Conservation (phyloP, 2,113 vertebrate genomes). For the Nestor notabilis region DNA sequence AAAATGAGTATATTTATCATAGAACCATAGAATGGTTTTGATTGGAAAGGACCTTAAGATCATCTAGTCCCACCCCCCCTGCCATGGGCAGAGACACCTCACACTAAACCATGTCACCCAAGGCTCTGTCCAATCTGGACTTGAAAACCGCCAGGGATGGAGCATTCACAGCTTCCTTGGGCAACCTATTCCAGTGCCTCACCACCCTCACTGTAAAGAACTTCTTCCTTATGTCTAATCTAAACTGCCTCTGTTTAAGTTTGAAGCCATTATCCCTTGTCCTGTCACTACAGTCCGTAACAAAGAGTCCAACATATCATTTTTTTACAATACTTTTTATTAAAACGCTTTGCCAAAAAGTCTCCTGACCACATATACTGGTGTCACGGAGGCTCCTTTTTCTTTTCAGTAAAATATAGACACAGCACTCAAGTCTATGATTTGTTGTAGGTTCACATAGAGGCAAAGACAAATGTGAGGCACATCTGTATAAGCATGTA, state of each 20-base stretch:
- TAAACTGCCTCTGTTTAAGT: background rate
- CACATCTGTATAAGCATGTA: rapidly evolving
- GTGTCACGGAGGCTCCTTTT: background rate
- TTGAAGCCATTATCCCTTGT: background rate
- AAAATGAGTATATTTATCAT: background rate
- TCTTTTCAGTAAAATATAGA: background rate
- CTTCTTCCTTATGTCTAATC: background rate
- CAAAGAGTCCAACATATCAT: background rate
- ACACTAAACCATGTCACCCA: background rate
- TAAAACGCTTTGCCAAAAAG: background rate
- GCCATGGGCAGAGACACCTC: background rate
- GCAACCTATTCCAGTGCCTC: background rate
- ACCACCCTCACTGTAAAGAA: background rate
- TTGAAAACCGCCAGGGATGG: background rate
- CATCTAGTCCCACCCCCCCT: background rate
- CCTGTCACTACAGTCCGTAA: rapidly evolving
- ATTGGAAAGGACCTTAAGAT: background rate
- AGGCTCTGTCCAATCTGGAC: background rate
- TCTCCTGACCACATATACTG: background rate
- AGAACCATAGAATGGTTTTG: background rate
- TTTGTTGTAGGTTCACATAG: background rate
- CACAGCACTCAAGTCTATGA: background rate
- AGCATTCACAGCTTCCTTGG: background rate
- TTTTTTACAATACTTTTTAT: background rate
- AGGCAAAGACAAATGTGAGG: background rate